Base-by-base conservation (phyloP, 2,797 vertebrate genomes). In the Sebastolobus altivelis region DNA sequence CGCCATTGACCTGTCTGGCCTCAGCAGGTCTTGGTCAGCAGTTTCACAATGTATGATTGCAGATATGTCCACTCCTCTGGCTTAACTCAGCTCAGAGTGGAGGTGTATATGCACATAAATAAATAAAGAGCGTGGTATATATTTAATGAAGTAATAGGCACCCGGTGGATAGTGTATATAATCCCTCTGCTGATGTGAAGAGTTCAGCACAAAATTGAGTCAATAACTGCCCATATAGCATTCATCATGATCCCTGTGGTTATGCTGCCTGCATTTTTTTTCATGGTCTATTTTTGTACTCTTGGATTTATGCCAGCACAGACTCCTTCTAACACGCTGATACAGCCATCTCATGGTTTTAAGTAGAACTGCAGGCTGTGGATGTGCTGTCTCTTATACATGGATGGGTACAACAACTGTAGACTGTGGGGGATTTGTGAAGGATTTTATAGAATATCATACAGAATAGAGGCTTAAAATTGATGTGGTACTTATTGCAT, bases 331-430 rank as follows among this genome's bases (percentile, higher is more conserved):
- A 18, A 63, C 40, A 2, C 40, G 18, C 9, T 6, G 52, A 80
- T 38, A 27, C 80, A 88, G 81, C 84, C 84, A 87, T 87, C 88
- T 86, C 0, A 1, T 82, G 91, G 77, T 55, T 25, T 0, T 18
- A 52, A 9, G 10, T 29, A n/a, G 67, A 88, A 91, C 25, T 65
- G 18, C 81, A 79, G 13, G 14, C 8, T 61, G 4, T 59, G 14
- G 10, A 6, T 29, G 16, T 4, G 25, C 9, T 16, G 43, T 46
- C 43, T 46, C 43, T 46, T 46, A 37, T 40, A 72, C 22, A 37
- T 12, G 14, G 31, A 20, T 55, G 4, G 5, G 33, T 25, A 20
- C 40, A 71, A 27, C 3, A 40, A 12, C 37, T 43, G 18, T 14
- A 60, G 7, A 58, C 29, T n/a, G 5, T 52, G 56, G 20, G 2